phyloP scores from a whole-genome alignment of 2,797 vertebrate genomes.

The Rhinella marina region DNA sequence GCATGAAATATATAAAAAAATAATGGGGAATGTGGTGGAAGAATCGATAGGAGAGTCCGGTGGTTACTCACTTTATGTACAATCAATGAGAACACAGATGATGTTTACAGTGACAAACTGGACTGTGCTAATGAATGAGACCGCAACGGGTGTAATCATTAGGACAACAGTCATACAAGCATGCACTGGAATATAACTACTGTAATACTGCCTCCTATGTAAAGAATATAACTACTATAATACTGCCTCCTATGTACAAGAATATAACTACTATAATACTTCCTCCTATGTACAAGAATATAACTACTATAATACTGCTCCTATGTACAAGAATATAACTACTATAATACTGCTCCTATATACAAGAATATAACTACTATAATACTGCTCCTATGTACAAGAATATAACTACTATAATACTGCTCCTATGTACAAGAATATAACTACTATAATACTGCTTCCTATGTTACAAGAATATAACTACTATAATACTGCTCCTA shows the following conservation, averaged over 20 bases:
- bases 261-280: background rate
- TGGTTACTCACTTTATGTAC: background rate
- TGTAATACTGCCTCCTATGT: background rate
- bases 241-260: background rate
- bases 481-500: background rate
- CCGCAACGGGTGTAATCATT: background rate
- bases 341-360: background rate
- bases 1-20: background rate
- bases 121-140: background rate
- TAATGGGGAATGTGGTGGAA: background rate
- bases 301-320: background rate
- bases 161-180: background rate
- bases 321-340: background rate
- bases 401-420: slow-evolving; percentile 15
- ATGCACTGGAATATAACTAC: background rate
- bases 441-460: slow-evolving; percentile 16
- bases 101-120: background rate
- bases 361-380: slow-evolving; percentile 5
- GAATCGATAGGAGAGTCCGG: background rate
- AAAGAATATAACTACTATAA: background rate
- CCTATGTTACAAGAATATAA: background rate
- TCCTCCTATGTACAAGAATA: background rate
- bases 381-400: background rate
- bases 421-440: background rate
- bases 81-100: background rate